Evolutionary conservation across 2,797 vertebrate species (phyloP).

Genomic region (Artibeus jamaicensis): DNA sequence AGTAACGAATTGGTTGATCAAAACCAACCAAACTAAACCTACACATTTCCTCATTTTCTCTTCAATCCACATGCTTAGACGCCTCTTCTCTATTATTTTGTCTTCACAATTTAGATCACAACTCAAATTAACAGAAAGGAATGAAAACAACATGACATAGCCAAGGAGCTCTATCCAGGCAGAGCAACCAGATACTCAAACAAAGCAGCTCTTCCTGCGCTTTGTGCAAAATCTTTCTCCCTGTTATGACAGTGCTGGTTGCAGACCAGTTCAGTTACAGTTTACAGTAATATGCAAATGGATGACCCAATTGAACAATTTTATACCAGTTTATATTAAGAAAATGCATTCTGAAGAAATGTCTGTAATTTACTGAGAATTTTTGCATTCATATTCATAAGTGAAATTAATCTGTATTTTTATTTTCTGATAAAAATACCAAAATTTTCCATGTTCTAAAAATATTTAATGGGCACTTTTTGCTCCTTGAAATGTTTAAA

Average conservation of each 20-base stretch:
- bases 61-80: conserved; percentile 34
- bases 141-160: conserved; percentile 46
- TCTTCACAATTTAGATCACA: conserved; percentile 54
- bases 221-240: conserved; percentile 30
- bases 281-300: neutral
- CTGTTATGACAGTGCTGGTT: neutral
- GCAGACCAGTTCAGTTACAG: conserved; percentile 15
- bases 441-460: neutral
- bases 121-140: conserved; percentile 64
- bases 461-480: neutral
- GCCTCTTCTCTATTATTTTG: conserved; percentile 48
- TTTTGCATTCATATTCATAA: conserved; percentile 8
- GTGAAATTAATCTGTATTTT: conserved; percentile 47
- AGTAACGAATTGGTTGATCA: conserved; percentile 35
- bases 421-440: conserved; percentile 43
- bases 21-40: conserved; percentile 34
- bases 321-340: conserved; percentile 2
- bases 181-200: conserved; percentile 32
- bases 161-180: conserved; percentile 45
- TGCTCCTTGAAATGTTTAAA: conserved; percentile 35
- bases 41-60: conserved; percentile 55
- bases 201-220: conserved; percentile 24
- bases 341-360: neutral
- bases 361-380: neutral
- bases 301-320: neutral